Evolutionary conservation across 2,797 vertebrate species (phyloP), one percentile per base, ranked within the genome.

Genomic region (Anableps anableps): DNA sequence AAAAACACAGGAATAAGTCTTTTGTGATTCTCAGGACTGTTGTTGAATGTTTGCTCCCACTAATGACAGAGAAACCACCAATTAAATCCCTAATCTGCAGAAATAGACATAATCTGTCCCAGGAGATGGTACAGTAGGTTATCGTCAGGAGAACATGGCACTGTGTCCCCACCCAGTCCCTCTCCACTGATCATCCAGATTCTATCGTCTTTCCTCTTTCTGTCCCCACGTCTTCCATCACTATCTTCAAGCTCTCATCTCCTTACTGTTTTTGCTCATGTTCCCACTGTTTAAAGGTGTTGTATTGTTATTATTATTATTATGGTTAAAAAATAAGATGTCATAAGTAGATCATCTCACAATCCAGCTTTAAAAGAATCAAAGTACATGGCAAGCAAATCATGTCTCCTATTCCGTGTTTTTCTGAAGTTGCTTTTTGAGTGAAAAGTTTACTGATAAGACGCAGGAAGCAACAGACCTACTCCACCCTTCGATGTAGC

Each of bases 401-500:
- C 36, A 68, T 8, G 34, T 23, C 62, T 36, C 5, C 9, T 38
- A 21, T 26, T 21, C 19, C 64, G 26, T 26, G 21, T 26, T 38
- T 64, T 38, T 38, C 17, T 21, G 29, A 60, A 60, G 19, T 68
- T 68, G 36, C 19, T 26, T 9, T 36, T 66, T 3, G 2, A 29
- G 68, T 23, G 0, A 73, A 43, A 62, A 23, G 76, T 89, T 92
- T 78, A 64, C 66, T 83, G 89, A 90, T 91, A 91, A 87, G 3
- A 2, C 13, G 34, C 41, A 87, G 94, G 93, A 94, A 94, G 88
- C 58, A 47, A 7, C 72, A 10, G 19, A 51, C 80, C 86, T 53
- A 62, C 92, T 82, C 91, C 94, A 86, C 92, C 93, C 89, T 77
- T 83, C 80, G 45, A 70, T 36, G 70, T 29, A 84, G 51, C 87